Conservation (phyloP, 2,888 invertebrate genomes). For the Scelioninae gen. 1 region DNA sequence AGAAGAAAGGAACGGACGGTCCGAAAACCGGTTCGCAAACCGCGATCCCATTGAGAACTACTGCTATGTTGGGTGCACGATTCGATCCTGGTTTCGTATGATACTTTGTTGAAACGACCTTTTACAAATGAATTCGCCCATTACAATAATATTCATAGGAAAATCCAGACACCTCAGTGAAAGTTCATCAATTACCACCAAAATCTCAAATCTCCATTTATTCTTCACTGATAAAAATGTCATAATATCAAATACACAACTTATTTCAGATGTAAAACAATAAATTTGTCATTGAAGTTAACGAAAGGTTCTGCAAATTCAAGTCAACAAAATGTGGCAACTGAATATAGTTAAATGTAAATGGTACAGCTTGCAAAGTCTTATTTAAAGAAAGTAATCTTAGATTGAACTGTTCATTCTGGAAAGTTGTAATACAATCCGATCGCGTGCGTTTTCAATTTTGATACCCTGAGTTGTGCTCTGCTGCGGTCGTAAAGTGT, state of each 20-base stretch:
- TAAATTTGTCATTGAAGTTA: not conserved
- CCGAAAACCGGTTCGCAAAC: slow-evolving; percentile 66
- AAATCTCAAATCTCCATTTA: no score
- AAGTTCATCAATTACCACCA: not conserved
- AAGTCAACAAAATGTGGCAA: not conserved
- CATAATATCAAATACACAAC: not conserved
- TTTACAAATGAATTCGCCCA: slow-evolving; percentile 16
- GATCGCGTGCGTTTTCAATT: slow-evolving; percentile 76
- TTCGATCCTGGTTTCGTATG: slow-evolving; percentile 43
- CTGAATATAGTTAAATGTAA: not conserved
- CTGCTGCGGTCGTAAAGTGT: slow-evolving; percentile 74
- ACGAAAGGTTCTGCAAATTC: not conserved
- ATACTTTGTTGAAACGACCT: slow-evolving; percentile 21
- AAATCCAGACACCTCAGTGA: not conserved
- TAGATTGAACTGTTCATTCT: slow-evolving; percentile 54
- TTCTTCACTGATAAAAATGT: not conserved
- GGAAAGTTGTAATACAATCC: slow-evolving; percentile 61
- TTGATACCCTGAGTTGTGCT: slow-evolving; percentile 75
- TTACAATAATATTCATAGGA: not conserved
- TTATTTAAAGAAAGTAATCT: slow-evolving; percentile 31
- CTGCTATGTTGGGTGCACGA: slow-evolving; percentile 48
- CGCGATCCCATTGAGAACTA: slow-evolving; percentile 49
- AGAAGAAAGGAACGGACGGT: slow-evolving; percentile 46
- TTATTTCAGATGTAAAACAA: not conserved
- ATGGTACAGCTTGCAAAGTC: not conserved